Conservation (phyloP, 2,797 vertebrate genomes). For the Macroramphosus scolopax region DNA sequence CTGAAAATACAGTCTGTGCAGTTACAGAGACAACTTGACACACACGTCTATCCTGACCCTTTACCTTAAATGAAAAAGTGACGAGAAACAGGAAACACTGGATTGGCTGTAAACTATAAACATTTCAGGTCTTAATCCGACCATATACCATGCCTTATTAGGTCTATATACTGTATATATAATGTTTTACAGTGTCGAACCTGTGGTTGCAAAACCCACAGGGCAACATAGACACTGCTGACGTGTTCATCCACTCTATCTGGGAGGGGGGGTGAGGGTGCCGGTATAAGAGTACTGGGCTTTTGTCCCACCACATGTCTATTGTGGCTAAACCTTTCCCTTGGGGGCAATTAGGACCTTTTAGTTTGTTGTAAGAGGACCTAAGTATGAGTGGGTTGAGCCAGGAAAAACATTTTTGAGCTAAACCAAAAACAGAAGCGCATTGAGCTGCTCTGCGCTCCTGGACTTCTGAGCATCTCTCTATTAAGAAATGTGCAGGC, state of each 20-base stretch:
- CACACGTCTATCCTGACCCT: conserved; percentile 56
- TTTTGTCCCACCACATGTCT: conserved; percentile 95
- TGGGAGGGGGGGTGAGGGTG: conserved; percentile 75
- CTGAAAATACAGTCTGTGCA: conserved; percentile 36
- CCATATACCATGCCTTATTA: conserved; percentile 56
- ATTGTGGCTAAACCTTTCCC: conserved; percentile 90
- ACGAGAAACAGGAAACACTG: conserved; percentile 71
- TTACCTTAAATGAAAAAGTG: conserved; percentile 67
- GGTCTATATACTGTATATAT: conserved; percentile 71
- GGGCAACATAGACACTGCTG: conserved; percentile 79
- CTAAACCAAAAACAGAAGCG: conserved; percentile 94
- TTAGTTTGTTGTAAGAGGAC: conserved; percentile 97
- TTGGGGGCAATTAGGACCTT: conserved; percentile 89
- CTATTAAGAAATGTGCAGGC: conserved; percentile 84
- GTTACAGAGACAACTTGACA: conserved; percentile 63
- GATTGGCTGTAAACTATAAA: conserved; percentile 75
- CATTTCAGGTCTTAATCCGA: conserved; percentile 69
- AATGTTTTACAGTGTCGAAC: conserved; percentile 73
- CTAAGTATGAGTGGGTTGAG: conserved; percentile 87
- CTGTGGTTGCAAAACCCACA: conserved; percentile 67
- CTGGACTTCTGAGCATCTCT: conserved; percentile 84
- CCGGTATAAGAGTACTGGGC: conserved; percentile 78
- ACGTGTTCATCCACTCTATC: conserved; percentile 86
- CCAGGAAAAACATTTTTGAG: conserved; percentile 96
- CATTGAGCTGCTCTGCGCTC: conserved; percentile 82